A percentile compares a stretch with the other conserved stretches of the same genome.
Conservation (phyloP, 2,888 invertebrate species). For the Venustoraphidia nigricollis region DNA sequence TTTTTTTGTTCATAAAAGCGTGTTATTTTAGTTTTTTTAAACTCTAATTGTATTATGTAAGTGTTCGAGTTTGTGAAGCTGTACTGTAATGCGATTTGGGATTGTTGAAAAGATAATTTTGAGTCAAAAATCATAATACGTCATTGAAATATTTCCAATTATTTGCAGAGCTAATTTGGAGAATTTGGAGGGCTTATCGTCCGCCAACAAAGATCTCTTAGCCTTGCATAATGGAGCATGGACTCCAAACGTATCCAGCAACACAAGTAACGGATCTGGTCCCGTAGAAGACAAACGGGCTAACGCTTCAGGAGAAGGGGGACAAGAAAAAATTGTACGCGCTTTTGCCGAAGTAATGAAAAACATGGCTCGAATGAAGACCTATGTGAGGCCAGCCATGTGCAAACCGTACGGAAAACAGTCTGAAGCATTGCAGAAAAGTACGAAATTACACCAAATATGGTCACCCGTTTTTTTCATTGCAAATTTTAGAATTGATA, state of each 20-base stretch:
- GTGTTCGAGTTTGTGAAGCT: too few relatives aligned
- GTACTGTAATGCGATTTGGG: too few relatives aligned
- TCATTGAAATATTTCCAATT: background rate
- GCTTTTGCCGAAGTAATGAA: conserved; percentile 77
- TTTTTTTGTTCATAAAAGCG: too few relatives aligned
- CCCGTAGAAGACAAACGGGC: conserved; percentile 2
- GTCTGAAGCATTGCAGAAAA: conserved; percentile 77
- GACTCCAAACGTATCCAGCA: conserved; percentile 22
- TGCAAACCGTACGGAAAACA: conserved; percentile 84
- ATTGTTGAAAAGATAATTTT: background rate
- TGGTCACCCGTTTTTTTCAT: background rate
- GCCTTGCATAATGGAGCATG: conserved; percentile 54
- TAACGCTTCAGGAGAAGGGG: conserved; percentile 29
- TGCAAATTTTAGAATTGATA: background rate
- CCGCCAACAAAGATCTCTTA: conserved; percentile 43
- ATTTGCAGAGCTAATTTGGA: conserved; percentile 47
- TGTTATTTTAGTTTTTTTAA: too few relatives aligned
- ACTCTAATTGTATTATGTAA: too few relatives aligned
- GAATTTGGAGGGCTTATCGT: conserved; percentile 43
- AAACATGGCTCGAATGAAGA: conserved; percentile 78
- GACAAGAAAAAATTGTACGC: conserved; percentile 73
- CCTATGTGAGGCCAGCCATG: conserved; percentile 77
- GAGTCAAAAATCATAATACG: background rate
- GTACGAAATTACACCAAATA: conserved; percentile 31
- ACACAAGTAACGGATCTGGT: conserved; percentile 7